Evolutionary conservation across 2,113 vertebrate genomes (phyloP).

Genomic region (Grantiella picta): DNA sequence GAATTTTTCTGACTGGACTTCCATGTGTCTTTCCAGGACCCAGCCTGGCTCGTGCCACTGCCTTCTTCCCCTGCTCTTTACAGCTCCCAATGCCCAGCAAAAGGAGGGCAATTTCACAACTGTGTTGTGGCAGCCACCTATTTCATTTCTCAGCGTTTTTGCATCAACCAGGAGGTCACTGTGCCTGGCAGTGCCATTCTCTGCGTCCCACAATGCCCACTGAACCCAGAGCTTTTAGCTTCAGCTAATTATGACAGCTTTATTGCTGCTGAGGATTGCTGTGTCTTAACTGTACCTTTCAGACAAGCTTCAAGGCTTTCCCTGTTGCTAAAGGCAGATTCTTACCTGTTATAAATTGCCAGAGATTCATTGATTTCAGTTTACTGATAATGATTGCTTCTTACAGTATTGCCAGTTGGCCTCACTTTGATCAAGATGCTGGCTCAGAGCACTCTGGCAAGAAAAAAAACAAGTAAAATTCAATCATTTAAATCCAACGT

Average conservation of each 20-base stretch:
- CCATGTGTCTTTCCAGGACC: not conserved
- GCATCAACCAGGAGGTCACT: not conserved
- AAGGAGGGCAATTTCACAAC: not conserved
- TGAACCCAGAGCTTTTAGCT: not conserved
- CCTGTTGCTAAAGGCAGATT: not conserved
- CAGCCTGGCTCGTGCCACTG: not conserved
- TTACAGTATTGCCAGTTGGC: not conserved
- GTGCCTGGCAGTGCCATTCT: not conserved
- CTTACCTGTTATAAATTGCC: not conserved
- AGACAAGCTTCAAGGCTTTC: not conserved
- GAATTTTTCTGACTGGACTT: not conserved
- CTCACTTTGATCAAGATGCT: not conserved
- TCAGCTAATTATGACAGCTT: not conserved
- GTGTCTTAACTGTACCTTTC: not conserved
- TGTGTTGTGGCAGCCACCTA: not conserved
- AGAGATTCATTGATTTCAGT: not conserved
- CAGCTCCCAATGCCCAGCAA: not conserved
- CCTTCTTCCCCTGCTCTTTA: not conserved
- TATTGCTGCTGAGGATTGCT: not conserved
- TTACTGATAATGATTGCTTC: not conserved
- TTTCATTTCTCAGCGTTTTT: not conserved
- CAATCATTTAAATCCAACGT: not conserved
- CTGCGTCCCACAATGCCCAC: not conserved
- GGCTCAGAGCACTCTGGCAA: not conserved
- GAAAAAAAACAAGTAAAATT: not conserved